Evolutionary conservation across 2,888 invertebrate genomes (phyloP).

Genomic region (Syritta pipiens): DNA sequence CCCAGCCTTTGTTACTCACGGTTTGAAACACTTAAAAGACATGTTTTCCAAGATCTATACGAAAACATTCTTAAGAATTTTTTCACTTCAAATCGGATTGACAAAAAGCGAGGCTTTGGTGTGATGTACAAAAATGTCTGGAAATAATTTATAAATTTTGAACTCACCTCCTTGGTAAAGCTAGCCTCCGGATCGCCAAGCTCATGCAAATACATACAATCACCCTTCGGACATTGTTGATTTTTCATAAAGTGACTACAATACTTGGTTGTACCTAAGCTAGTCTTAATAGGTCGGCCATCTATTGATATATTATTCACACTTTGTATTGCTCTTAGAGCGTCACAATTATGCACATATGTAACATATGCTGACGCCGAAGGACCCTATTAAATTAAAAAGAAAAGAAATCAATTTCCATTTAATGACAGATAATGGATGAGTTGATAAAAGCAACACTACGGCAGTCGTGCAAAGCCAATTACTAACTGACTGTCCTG

Average conservation of each 20-base stretch:
- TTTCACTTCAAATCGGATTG: too few relatives aligned
- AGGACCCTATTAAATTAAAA: conserved; percentile 82
- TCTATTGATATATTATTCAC: conserved; percentile 98
- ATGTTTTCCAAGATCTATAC: too few relatives aligned
- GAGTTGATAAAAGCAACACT: too few relatives aligned
- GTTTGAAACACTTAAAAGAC: too few relatives aligned
- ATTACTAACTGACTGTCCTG: too few relatives aligned
- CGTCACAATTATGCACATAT: conserved; percentile 93
- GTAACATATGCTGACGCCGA: conserved; percentile 98
- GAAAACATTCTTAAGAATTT: too few relatives aligned
- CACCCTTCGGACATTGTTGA: conserved; percentile 97
- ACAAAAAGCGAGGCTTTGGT: too few relatives aligned
- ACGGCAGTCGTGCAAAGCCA: too few relatives aligned
- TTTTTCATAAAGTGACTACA: conserved; percentile 99
- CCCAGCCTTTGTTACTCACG: too few relatives aligned
- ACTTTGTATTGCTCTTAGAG: conserved; percentile 96
- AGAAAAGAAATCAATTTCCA: background rate
- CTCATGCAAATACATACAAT: conserved; percentile 99
- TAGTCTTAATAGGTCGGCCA: conserved; percentile 97
- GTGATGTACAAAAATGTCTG: too few relatives aligned
- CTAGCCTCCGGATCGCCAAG: conserved; percentile 95
- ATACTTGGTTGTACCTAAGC: conserved; percentile 99
- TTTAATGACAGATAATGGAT: too few relatives aligned
- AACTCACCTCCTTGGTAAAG: conserved; percentile 89
- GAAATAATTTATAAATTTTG: too few relatives aligned